phyloP scores from a whole-genome alignment of 2,797 vertebrate genomes.

The Sphenopsis melanotis region DNA sequence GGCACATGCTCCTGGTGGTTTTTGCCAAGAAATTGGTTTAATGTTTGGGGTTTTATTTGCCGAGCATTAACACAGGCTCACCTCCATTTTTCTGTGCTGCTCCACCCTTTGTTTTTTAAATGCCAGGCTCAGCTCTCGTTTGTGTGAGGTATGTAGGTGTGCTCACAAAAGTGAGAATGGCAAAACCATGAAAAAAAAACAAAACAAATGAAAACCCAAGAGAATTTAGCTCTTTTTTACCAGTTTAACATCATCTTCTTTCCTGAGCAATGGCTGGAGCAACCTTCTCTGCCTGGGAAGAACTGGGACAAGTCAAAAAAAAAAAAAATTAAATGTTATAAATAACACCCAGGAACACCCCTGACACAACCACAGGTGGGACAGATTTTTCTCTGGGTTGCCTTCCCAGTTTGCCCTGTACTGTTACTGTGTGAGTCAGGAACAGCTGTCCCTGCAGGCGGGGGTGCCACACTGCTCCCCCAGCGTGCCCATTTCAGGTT shows the following conservation, averaged over 20 bases:
- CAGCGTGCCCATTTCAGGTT: not conserved
- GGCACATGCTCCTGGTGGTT: not conserved
- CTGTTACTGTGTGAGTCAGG: not conserved
- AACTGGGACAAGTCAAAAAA: constrained; percentile 7
- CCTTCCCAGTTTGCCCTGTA: not conserved
- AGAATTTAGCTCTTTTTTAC: not conserved
- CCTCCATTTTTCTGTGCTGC: not conserved
- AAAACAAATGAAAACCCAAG: not conserved
- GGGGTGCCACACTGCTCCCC: not conserved
- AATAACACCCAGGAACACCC: not conserved
- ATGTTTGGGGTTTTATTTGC: not conserved
- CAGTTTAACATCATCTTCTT: not conserved
- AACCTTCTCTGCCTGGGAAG: not conserved
- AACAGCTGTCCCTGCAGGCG: not conserved
- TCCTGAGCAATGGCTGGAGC: not conserved
- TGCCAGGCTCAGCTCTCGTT: not conserved
- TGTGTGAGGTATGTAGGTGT: not conserved
- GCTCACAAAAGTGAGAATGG: not conserved
- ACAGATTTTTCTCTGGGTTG: not conserved
- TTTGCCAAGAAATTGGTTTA: not conserved
- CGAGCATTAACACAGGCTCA: not conserved
- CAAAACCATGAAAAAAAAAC: not conserved
- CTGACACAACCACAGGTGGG: not conserved
- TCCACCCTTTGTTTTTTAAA: not conserved
- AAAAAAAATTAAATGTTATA: not conserved